These are phyloP conservation scores for Leontopithecus rosalia DNA, from an alignment of 2,797 vertebrate species.

Conservation along the genomic window DNA sequence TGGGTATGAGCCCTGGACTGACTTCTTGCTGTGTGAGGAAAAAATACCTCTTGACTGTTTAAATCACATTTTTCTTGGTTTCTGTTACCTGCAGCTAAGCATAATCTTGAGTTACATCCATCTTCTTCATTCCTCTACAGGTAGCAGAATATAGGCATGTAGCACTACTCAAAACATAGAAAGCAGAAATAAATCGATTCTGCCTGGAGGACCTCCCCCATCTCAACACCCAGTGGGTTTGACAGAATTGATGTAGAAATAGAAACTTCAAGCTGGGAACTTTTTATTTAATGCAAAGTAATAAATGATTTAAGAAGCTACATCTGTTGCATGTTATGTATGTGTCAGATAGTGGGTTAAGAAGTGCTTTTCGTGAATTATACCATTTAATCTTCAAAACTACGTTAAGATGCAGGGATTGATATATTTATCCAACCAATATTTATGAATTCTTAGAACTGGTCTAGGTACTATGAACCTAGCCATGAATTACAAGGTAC, in stretches of 20 bases:
- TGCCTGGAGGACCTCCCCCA: not conserved
- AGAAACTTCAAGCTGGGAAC: not conserved
- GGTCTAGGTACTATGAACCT: not conserved
- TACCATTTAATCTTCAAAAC: slow-evolving; percentile 23
- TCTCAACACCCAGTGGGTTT: not conserved
- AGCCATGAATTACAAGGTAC: not conserved
- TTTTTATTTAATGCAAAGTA: slow-evolving; percentile 24
- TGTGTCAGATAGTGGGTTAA: not conserved
- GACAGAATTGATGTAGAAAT: not conserved
- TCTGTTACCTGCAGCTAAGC: not conserved
- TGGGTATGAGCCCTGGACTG: not conserved
- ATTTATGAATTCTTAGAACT: not conserved
- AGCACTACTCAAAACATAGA: not conserved
- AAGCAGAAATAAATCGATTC: not conserved
- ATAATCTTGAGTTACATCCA: not conserved
- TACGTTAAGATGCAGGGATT: not conserved
- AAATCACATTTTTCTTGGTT: not conserved
- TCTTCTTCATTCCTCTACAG: not conserved
- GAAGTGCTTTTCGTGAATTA: not conserved
- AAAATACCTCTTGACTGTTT: not conserved
- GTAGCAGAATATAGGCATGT: not conserved
- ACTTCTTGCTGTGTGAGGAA: not conserved
- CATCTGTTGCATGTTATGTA: not conserved
- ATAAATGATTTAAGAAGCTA: not conserved
- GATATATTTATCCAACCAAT: not conserved